These are phyloP conservation scores for Sarcophaga peregrina DNA, from an alignment of 1,140 invertebrate species.

Conservation along the genomic window DNA sequence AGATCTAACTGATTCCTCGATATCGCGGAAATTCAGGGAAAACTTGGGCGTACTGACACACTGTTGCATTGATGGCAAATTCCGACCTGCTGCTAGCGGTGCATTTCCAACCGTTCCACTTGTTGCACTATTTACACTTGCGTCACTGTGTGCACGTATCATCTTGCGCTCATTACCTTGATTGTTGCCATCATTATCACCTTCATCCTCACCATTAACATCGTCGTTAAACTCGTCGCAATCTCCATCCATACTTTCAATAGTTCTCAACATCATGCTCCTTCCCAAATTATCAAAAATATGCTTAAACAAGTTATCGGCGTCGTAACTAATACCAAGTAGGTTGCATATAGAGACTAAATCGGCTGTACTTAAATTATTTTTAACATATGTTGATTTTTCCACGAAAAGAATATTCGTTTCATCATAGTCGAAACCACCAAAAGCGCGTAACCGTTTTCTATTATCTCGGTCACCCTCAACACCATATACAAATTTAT, in stretches of 20 bases:
- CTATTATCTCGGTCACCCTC: slow-evolving; percentile 30
- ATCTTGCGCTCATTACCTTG: too few species aligned
- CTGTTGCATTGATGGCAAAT: too few species aligned
- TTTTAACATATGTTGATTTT: slow-evolving; percentile 3
- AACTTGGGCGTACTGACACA: too few species aligned
- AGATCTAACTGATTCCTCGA: too few species aligned
- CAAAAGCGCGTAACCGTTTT: slow-evolving; percentile 7
- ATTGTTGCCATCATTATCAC: neutral
- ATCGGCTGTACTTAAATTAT: too few species aligned
- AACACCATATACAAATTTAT: too few species aligned
- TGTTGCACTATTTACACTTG: too few species aligned
- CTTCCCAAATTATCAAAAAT: slow-evolving; percentile 38
- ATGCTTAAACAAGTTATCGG: neutral
- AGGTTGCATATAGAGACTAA: slow-evolving; percentile 31
- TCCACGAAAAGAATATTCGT: neutral
- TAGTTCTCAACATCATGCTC: neutral
- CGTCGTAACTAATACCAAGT: neutral
- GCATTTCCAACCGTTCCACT: too few species aligned
- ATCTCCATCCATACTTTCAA: neutral
- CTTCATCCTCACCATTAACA: neutral
- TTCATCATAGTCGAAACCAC: slow-evolving; percentile 37
- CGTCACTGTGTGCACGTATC: too few species aligned
- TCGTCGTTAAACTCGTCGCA: neutral
- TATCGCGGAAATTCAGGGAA: too few species aligned
- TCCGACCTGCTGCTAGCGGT: too few species aligned